Conservation (phyloP, 2,888 invertebrate species). For the Furcula furcula region DNA sequence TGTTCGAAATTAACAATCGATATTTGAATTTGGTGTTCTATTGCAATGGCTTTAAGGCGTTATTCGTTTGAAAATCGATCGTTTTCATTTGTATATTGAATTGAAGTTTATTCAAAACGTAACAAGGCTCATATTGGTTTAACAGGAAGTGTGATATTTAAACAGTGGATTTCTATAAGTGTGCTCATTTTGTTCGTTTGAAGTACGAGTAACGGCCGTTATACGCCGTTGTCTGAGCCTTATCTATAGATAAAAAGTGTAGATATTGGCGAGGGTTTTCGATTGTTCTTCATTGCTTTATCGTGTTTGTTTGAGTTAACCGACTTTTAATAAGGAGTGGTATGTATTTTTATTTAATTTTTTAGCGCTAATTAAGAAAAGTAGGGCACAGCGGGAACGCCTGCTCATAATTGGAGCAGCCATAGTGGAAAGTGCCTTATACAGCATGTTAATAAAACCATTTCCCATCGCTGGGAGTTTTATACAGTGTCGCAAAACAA, state of each 20-base stretch:
- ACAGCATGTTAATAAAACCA: too few species aligned
- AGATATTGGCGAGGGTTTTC: background rate
- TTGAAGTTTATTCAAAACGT: background rate
- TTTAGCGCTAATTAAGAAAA: background rate
- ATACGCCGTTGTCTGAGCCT: conserved; percentile 11
- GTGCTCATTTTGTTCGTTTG: conserved; percentile 13
- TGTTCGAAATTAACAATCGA: background rate
- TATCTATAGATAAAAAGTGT: conserved; percentile 16
- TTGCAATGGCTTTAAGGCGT: conserved; percentile 4
- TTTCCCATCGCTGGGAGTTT: too few species aligned
- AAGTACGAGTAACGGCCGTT: conserved; percentile 10
- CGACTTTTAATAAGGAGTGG: background rate
- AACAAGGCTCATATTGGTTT: conserved; percentile 7
- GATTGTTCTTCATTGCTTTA: background rate
- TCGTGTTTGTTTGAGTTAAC: background rate
- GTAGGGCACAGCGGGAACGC: too few species aligned
- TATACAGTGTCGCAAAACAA: too few species aligned
- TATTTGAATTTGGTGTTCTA: conserved; percentile 14
- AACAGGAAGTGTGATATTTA: conserved; percentile 2
- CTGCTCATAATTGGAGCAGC: too few species aligned
- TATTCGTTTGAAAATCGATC: conserved; percentile 9
- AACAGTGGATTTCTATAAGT: conserved; percentile 4
- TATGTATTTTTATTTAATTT: conserved; percentile 1
- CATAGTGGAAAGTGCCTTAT: too few species aligned
- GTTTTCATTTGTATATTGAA: background rate